Evolutionary conservation across 2,797 vertebrate genomes (phyloP), one percentile per base, ranked within the genome.

Genomic region (Tachyglossus aculeatus): DNA sequence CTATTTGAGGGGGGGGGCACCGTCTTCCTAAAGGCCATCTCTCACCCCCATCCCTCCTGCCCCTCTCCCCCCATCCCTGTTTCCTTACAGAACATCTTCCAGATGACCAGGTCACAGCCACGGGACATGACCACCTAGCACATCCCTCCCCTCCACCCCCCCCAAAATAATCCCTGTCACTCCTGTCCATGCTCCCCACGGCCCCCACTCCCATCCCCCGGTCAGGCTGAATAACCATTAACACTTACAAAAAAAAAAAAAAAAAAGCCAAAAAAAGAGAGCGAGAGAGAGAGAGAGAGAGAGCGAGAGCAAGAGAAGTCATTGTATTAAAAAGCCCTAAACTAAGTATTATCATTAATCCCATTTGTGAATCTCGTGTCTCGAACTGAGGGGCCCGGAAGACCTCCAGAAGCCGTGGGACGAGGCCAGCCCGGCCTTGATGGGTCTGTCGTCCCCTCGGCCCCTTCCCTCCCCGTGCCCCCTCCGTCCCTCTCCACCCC

Each of bases 1-100:
- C 48, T 27, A 12, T 25, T 3, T 10, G 9, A 50, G 76, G 54
- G 22, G 22, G 31, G 21, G n/a, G 15, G 9, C 40, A 34, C 21
- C 37, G 7, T 1, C 29, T 51, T 25, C 29, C 2, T 3, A 2
- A 4, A 40, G 57, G 27, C 63, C 33, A 18, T 50, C 53, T 62
- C 61, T 58, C 60, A 0, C 83, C 69, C 85, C 72, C 31, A 32
- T 29, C 40, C 29, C 24, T 44, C 29, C 14, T 24, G 14, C 13
- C 19, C 1, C 1, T 61, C 31, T 43, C 12, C 14, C 47, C 31
- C 60, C 53, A 11, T 88, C 75, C 83, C 38, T 81, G 75, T 85
- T 81, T 29, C 74, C 67, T 89, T 95, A 41, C 94, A 99, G 97
- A 98, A 98, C 90, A 96, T 98, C 93, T 98, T 98, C 92, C 97